These are phyloP conservation scores for Bothrops jararaca DNA, from an alignment of 2,113 vertebrate species.

Conservation along the genomic window DNA sequence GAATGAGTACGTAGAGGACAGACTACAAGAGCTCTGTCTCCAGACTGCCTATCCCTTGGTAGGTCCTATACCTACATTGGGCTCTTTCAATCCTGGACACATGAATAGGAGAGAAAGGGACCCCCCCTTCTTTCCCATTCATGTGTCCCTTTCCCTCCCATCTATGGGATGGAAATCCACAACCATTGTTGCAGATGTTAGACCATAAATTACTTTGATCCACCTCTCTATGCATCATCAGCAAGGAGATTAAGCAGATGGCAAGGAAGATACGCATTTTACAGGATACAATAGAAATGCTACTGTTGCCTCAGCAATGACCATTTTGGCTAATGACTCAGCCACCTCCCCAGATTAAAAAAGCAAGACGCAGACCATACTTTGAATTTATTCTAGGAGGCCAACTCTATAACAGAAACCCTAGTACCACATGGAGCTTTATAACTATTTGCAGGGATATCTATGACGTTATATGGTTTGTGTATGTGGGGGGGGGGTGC, in stretches of 20 bases:
- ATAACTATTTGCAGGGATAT: neutral
- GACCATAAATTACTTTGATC: neutral
- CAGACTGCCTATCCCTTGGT: neutral
- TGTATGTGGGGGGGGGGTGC: no score
- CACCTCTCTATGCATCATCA: neutral
- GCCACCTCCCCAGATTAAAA: neutral
- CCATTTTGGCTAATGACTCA: neutral
- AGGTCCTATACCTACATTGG: neutral
- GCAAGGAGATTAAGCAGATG: neutral
- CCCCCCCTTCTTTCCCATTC: no score
- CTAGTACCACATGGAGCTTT: neutral
- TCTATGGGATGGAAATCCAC: neutral
- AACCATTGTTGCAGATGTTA: neutral
- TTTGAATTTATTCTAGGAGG: neutral
- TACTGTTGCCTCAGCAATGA: neutral
- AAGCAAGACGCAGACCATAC: neutral
- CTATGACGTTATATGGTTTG: neutral
- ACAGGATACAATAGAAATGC: neutral
- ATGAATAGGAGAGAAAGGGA: neutral
- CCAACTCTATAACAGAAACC: neutral
- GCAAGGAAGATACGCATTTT: neutral
- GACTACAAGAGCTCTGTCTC: neutral
- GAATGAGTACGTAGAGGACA: neutral
- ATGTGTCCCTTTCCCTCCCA: neutral
- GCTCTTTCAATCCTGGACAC: no score